phyloP scores from a whole-genome alignment of 2,113 vertebrate species.

The Aegotheles bennettii region DNA sequence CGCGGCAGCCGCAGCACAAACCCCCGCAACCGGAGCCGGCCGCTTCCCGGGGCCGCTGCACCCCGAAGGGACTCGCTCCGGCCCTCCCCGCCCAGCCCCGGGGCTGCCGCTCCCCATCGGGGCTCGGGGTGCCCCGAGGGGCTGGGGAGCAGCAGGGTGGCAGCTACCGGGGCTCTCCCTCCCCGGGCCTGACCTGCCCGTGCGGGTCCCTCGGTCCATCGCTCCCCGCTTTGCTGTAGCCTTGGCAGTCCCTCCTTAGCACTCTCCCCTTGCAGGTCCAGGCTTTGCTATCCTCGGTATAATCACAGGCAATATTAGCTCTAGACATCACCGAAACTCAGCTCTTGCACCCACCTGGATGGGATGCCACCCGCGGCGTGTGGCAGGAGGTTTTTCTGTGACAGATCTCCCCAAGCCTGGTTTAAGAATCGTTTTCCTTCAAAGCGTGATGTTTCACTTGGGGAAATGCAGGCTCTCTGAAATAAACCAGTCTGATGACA shows the following conservation, averaged over 20 bases:
- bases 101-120: not conserved
- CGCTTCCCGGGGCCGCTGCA: not conserved
- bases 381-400: not conserved
- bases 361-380: not conserved
- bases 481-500: not conserved
- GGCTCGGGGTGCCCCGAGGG: too few species aligned
- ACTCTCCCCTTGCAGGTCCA: not conserved
- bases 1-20: not conserved
- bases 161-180: not conserved
- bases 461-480: not conserved
- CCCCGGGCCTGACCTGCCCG: not conserved
- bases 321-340: fast-evolving
- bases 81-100: not conserved
- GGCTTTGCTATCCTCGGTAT: not conserved
- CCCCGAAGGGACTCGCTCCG: not conserved
- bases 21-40: not conserved
- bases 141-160: not conserved
- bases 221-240: not conserved
- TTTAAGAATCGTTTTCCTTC: not conserved
- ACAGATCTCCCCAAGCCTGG: not conserved
- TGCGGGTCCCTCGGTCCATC: not conserved
- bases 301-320: fast-evolving
- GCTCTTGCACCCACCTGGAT: not conserved
- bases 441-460: not conserved
- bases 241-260: not conserved